These are phyloP conservation scores for Bombylius discolor DNA, from an alignment of 2,888 invertebrate species.

Conservation along the genomic window DNA sequence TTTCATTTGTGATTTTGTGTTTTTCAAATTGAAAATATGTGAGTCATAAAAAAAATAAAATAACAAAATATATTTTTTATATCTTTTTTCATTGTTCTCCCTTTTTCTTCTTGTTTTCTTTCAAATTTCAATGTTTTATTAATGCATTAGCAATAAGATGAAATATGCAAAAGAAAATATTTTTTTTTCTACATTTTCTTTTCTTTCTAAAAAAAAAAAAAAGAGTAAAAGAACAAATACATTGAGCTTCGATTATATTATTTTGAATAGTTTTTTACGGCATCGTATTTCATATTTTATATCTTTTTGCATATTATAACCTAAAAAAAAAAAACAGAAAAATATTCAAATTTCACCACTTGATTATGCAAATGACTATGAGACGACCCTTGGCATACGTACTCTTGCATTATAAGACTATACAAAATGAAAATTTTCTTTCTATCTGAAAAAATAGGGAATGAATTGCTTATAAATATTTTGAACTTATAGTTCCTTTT, in stretches of 20 bases:
- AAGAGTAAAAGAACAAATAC: not conserved
- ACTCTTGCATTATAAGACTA: slow-evolving; percentile 9
- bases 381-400: slow-evolving; percentile 37
- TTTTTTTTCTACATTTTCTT: not conserved
- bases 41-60: not conserved
- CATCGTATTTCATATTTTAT: slow-evolving; percentile 13
- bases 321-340: slow-evolving; percentile 6
- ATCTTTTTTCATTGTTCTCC: not conserved
- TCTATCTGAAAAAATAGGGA: too few species aligned
- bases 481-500: too few species aligned
- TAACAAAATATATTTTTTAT: not conserved
- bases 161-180: not conserved
- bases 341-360: slow-evolving; percentile 36
- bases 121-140: too few species aligned
- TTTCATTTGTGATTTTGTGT: slow-evolving; percentile 3
- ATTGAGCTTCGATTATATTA: not conserved
- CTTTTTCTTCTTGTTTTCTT: too few species aligned
- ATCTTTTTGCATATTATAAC: slow-evolving; percentile 11
- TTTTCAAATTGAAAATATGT: slow-evolving; percentile 4
- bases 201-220: too few species aligned
- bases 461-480: too few species aligned
- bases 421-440: too few species aligned
- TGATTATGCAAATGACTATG: slow-evolving; percentile 36
- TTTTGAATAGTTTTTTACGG: slow-evolving; percentile 8
- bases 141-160: too few species aligned